phyloP scores from a whole-genome alignment of 2,888 invertebrate species.

The Carpatolechia fugitivella region DNA sequence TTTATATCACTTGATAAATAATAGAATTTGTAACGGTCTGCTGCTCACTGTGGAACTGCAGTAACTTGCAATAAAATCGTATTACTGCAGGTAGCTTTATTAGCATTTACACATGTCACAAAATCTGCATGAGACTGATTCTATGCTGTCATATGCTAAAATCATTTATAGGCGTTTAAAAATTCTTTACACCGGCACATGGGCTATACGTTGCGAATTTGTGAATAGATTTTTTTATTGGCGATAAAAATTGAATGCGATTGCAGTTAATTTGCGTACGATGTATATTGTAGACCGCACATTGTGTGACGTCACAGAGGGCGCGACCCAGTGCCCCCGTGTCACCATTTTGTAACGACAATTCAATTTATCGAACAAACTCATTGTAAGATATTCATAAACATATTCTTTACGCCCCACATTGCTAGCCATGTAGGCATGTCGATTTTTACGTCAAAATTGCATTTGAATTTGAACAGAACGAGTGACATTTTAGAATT shows the following conservation, averaged over 20 bases:
- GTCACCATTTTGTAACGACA: conserved; percentile 56
- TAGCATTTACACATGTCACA: conserved; percentile 65
- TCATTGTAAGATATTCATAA: conserved; percentile 56
- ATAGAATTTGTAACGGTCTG: conserved; percentile 63
- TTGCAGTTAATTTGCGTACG: conserved; percentile 74
- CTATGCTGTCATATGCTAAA: conserved; percentile 70
- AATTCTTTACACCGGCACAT: conserved; percentile 64
- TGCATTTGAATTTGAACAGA: conserved; percentile 63
- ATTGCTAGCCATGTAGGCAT: conserved; percentile 53
- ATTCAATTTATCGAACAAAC: conserved; percentile 57
- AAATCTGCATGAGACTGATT: conserved; percentile 54
- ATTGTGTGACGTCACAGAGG: conserved; percentile 58
- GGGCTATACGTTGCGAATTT: conserved; percentile 61
- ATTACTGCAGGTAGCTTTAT: conserved; percentile 37
- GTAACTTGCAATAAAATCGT: conserved; percentile 47
- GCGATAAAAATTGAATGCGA: conserved; percentile 69
- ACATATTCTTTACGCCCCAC: conserved; percentile 42
- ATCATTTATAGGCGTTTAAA: conserved; percentile 74
- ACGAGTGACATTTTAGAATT: conserved; percentile 42
- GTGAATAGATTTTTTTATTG: conserved; percentile 70
- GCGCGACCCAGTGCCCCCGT: conserved; percentile 73
- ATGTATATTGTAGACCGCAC: conserved; percentile 68
- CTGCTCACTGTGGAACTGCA: conserved; percentile 53
- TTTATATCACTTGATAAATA: conserved; percentile 55
- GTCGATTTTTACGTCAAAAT: conserved; percentile 46